Evolutionary conservation across 2,888 invertebrate species (phyloP).

Genomic region (Euzetes globulus): DNA sequence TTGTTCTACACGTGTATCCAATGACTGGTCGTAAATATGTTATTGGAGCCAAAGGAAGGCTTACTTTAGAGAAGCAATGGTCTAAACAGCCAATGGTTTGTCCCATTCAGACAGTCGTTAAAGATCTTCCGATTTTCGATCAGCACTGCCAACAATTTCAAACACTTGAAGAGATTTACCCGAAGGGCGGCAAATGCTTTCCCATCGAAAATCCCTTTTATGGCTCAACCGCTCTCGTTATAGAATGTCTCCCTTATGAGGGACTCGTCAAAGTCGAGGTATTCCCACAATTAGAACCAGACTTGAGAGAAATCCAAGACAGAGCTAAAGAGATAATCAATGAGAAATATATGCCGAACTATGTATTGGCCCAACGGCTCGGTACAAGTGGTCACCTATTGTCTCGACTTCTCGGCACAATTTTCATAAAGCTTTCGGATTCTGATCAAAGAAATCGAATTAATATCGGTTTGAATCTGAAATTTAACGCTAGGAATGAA

Average conservation of each 20-base stretch:
- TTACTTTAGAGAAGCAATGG: constrained; percentile 64
- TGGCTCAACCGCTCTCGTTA: constrained; percentile 68
- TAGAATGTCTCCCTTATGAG: constrained; percentile 44
- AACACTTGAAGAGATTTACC: constrained; percentile 42
- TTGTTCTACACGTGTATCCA: constrained; percentile 60
- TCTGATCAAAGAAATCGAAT: constrained; percentile 46
- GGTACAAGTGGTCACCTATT: constrained; percentile 61
- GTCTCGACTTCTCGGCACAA: constrained; percentile 75
- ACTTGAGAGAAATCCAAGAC: constrained; percentile 46
- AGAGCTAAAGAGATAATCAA: constrained; percentile 44
- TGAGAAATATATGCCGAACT: constrained; percentile 46
- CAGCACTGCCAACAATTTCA: constrained; percentile 45
- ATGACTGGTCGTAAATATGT: constrained; percentile 61
- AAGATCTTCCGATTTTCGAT: constrained; percentile 46
- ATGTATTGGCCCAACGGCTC: constrained; percentile 47
- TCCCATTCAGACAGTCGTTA: constrained; percentile 62
- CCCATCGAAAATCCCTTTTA: constrained; percentile 71
- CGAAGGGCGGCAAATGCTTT: constrained; percentile 59
- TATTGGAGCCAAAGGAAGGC: constrained; percentile 52
- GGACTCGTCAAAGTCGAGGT: constrained; percentile 58
- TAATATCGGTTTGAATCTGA: constrained; percentile 84
- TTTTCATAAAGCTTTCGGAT: constrained; percentile 55
- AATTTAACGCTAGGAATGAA: constrained; percentile 68
- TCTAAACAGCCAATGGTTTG: constrained; percentile 56
- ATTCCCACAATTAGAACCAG: constrained; percentile 53